Evolutionary conservation across 2,888 invertebrate genomes (phyloP).

Genomic region (Machimus atricapillus): DNA sequence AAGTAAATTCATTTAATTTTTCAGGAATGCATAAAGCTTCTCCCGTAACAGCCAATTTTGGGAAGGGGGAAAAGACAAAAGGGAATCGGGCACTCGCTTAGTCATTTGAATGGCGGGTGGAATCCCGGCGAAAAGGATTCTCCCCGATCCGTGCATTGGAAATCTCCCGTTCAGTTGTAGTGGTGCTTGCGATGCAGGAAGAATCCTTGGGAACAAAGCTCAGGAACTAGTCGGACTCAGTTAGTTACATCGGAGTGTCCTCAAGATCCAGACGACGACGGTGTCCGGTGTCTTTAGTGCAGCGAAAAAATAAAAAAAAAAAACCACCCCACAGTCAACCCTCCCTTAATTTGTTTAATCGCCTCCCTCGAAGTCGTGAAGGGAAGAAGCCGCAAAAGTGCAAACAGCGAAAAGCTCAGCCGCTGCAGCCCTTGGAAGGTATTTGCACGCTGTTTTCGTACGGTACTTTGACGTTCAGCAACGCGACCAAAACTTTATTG

Average conservation of each 20-base stretch:
- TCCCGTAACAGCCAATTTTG: neutral
- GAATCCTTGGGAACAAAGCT: constrained; percentile 18
- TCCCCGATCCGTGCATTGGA: neutral
- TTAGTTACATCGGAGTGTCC: constrained; percentile 33
- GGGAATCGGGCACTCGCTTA: neutral
- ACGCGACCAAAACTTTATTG: constrained; percentile 33
- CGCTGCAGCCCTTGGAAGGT: neutral
- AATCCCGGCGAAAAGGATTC: neutral
- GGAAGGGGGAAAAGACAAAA: neutral
- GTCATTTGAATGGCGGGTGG: neutral
- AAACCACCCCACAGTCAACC: neutral
- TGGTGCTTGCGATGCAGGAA: constrained; percentile 16
- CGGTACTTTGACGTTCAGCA: neutral
- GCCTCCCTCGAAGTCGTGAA: neutral
- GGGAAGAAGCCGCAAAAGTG: constrained; percentile 13
- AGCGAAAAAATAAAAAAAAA: neutral
- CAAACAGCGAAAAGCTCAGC: constrained; percentile 1
- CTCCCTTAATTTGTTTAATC: neutral
- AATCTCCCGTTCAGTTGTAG: neutral
- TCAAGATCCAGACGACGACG: neutral
- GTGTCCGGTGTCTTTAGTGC: neutral
- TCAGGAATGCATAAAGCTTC: neutral
- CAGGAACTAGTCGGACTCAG: neutral
- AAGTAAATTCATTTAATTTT: constrained; percentile 9
- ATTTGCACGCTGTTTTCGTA: neutral